phyloP scores from a whole-genome alignment of 2,113 vertebrate genomes.

The Hyperopisus bebe region DNA sequence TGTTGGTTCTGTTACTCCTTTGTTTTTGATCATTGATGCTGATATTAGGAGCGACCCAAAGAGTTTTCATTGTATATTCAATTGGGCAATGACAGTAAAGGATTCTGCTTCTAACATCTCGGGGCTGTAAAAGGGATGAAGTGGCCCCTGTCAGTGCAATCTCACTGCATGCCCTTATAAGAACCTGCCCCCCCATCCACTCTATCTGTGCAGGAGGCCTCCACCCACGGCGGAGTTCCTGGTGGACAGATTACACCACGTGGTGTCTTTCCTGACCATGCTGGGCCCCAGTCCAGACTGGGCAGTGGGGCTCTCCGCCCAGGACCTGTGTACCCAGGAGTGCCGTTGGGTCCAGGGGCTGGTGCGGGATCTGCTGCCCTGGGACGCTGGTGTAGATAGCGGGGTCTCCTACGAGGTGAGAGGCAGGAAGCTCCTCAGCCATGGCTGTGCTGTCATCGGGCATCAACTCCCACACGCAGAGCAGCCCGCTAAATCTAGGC shows the following conservation, averaged over 20 bases:
- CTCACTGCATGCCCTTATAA: neutral
- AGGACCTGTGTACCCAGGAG: slow-evolving; percentile 91
- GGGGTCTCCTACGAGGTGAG: slow-evolving; percentile 88
- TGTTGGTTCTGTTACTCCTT: neutral
- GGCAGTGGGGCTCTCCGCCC: slow-evolving; percentile 87
- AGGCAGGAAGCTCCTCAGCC: neutral
- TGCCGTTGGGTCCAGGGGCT: slow-evolving; percentile 92
- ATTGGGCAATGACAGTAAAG: no score
- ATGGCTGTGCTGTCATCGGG: neutral
- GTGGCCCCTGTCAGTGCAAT: neutral
- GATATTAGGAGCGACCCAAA: neutral
- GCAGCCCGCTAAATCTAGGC: slow-evolving; percentile 10
- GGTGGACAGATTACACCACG: slow-evolving; percentile 79
- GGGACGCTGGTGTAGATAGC: slow-evolving; percentile 90
- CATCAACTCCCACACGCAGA: slow-evolving; percentile 21
- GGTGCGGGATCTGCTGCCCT: slow-evolving; percentile 84
- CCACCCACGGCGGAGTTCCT: slow-evolving; percentile 95
- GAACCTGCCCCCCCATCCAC: neutral
- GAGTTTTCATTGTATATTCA: no score
- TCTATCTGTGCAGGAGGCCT: slow-evolving; percentile 66
- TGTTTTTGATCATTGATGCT: neutral
- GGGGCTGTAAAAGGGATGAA: neutral
- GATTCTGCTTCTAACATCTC: neutral
- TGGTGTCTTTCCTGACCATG: slow-evolving; percentile 98
- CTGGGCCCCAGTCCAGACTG: slow-evolving; percentile 94